Evolutionary conservation across 2,888 invertebrate genomes (phyloP).

Genomic region (Thysanoteuthis rhombus): DNA sequence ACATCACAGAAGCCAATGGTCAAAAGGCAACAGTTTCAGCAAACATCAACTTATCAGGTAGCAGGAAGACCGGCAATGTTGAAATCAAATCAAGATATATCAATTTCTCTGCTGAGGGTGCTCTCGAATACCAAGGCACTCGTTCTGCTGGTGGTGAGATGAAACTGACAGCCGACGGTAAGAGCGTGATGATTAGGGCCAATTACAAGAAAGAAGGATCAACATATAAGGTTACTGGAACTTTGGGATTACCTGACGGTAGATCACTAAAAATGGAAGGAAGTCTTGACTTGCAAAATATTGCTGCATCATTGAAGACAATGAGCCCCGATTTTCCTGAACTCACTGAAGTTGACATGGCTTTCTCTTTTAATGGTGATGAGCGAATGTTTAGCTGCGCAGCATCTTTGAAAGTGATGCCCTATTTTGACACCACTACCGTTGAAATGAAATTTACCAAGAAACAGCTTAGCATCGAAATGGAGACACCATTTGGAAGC

Average conservation of each 20-base stretch:
- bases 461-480: not conserved
- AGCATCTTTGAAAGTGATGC: conserved; percentile 20
- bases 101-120: not conserved
- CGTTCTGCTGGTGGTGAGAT: not conserved
- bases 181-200: not conserved
- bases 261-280: not conserved
- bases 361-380: not conserved
- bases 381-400: too few species aligned
- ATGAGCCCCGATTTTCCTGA: conserved; percentile 1
- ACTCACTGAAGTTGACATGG: not conserved
- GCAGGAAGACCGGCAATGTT: not conserved
- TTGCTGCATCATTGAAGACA: not conserved
- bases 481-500: not conserved
- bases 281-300: not conserved
- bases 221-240: not conserved
- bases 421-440: not conserved
- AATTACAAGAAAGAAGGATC: conserved; percentile 18
- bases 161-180: not conserved
- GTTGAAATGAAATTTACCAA: not conserved
- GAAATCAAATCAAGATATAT: not conserved
- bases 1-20: not conserved
- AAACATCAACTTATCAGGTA: not conserved
- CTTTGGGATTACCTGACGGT: not conserved
- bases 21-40: not conserved
- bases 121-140: not conserved